Evolutionary conservation across 2,888 invertebrate species (phyloP).

Genomic region (Myopa tessellatipennis): DNA sequence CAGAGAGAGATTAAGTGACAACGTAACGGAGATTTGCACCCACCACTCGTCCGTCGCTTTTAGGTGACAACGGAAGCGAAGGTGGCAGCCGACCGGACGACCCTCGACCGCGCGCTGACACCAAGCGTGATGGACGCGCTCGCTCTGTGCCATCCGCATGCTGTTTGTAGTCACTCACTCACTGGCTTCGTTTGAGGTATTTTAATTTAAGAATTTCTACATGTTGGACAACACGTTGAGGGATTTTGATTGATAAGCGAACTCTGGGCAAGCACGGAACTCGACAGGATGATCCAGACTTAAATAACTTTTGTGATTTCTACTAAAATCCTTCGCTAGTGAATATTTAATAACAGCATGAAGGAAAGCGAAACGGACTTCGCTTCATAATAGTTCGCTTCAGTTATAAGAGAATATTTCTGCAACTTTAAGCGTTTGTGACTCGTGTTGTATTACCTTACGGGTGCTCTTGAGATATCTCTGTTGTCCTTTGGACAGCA

Average conservation of each 20-base stretch:
- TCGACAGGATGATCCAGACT: background rate
- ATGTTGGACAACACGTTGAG: slow-evolving; percentile 25
- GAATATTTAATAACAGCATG: no score
- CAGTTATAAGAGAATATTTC: no score
- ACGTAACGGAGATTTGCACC: background rate
- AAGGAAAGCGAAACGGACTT: no score
- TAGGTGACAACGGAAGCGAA: slow-evolving; percentile 30
- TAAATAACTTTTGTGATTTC: slow-evolving; percentile 1
- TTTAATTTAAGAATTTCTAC: slow-evolving; percentile 31
- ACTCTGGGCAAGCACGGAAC: background rate
- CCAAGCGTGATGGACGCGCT: background rate
- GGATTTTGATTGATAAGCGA: background rate
- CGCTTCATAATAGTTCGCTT: no score
- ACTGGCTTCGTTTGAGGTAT: slow-evolving; percentile 19
- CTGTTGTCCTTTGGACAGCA: no score
- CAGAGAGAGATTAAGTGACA: slow-evolving; percentile 20
- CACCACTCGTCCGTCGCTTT: background rate
- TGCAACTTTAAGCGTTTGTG: no score
- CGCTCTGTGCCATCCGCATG: slow-evolving; percentile 6
- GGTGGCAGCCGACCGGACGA: slow-evolving; percentile 1
- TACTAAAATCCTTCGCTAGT: no score
- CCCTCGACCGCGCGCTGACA: background rate
- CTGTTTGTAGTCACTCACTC: background rate
- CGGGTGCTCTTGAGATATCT: no score
- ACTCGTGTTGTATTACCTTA: no score